Base-by-base conservation (phyloP, 2,113 vertebrate genomes). In the Hippocampus zosterae region DNA sequence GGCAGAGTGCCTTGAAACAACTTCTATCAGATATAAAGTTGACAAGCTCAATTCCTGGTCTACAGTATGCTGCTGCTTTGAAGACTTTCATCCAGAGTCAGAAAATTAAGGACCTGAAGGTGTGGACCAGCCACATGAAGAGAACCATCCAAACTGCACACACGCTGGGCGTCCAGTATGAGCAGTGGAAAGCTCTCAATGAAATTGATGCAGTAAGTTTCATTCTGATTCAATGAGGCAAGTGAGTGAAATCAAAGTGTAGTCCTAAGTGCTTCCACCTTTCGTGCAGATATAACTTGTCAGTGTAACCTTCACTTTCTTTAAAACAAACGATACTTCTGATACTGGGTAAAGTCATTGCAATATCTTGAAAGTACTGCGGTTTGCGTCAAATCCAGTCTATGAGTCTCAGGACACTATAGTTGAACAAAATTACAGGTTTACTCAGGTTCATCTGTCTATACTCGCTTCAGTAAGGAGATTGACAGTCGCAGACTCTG, bases 131-230 rank as follows among this genome's bases (percentile, higher is more conserved):
- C 72, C 96, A 96, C 85, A 93, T 96, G 93, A 94, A 90, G 67
- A 91, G 95, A 44, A 96, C 94, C 60, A 94, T 96, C 75, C 92
- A 96, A 91, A 96, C 95, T 0, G 95, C 94, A 41, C 93, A 94
- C 67, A 88, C 92, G 4, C 76, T 97, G 52, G 90, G 83, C 0
- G 92, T 95, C n/a, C 91, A 91, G 61, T 96, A 96, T 21, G 95
- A 97, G 69, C 95, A 96, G 80, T 97, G 96, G 96, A 97, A 97
- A 50, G 95, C 96, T 2, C 90, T 97, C 68, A 97, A 97, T 10
- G 96, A 97, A 83, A 94, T 97, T 1, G 93, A 96, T 1, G 95
- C 95, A 0, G 95, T 97, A 75, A 94, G 93, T 85, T 53, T 5
- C 27, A n/a, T 23, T 40, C 67, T 3, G 50, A 53, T 53, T 50